Percentiles rank a stretch among this genome's conserved stretches.
These are phyloP conservation scores for Speoplatyrhinus poulsoni DNA, from an alignment of 2,113 vertebrate genomes.

Conservation along the genomic window DNA sequence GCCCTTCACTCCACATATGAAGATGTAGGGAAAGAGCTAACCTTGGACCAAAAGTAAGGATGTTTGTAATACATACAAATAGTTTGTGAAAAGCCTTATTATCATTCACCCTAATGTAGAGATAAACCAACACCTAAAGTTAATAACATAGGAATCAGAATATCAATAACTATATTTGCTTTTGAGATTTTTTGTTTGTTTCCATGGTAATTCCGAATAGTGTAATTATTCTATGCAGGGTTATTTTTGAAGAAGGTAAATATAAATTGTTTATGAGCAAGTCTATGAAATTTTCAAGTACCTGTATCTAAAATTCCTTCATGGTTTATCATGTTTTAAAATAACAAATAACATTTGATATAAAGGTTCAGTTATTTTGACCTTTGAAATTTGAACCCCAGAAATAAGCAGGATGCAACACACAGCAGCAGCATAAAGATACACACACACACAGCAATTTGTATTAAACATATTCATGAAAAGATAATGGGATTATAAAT, in stretches of 20 bases:
- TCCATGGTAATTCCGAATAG: not conserved
- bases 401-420: too few relatives aligned
- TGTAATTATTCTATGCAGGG: not conserved
- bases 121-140: not conserved
- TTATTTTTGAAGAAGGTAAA: not conserved
- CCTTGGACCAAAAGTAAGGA: constrained; percentile 64
- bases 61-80: not conserved
- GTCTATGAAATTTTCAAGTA: not conserved
- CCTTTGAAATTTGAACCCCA: too few relatives aligned
- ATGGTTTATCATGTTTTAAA: too few relatives aligned
- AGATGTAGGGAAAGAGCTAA: constrained; percentile 64
- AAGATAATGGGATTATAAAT: too few relatives aligned
- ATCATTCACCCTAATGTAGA: too few relatives aligned
- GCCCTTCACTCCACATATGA: constrained; percentile 83
- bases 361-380: too few relatives aligned
- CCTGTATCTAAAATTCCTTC: not conserved
- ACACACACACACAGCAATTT: too few relatives aligned
- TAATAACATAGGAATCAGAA: not conserved
- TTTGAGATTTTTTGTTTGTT: not conserved
- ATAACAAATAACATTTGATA: too few relatives aligned
- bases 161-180: too few relatives aligned
- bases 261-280: not conserved
- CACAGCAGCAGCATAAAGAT: too few relatives aligned
- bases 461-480: too few relatives aligned
- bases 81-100: not conserved